A percentile compares a stretch with the other conserved stretches of the same genome.
These are phyloP conservation scores for Mellilla xanthometata DNA, from an alignment of 2,888 invertebrate genomes.

Conservation along the genomic window DNA sequence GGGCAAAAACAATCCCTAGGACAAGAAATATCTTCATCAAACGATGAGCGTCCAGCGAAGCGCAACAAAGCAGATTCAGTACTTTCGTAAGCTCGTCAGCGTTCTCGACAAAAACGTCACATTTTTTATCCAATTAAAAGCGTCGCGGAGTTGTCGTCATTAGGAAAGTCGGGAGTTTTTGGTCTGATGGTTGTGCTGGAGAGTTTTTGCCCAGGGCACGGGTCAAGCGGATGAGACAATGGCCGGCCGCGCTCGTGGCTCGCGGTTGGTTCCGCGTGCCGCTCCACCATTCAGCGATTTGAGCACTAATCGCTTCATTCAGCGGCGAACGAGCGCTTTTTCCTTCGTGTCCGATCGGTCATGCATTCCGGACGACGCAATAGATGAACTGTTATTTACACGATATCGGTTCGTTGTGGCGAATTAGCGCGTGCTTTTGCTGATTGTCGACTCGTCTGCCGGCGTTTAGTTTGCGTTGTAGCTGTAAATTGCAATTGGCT, in stretches of 20 bases:
- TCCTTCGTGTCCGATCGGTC: constrained; percentile 69
- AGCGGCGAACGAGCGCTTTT: constrained; percentile 68
- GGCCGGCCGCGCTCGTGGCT: constrained; percentile 56
- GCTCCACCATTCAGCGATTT: constrained; percentile 73
- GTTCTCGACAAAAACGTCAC: constrained; percentile 50
- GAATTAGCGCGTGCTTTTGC: constrained; percentile 46
- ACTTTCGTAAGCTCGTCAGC: constrained; percentile 40
- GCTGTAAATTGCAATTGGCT: constrained; percentile 5
- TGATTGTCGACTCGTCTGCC: constrained; percentile 16
- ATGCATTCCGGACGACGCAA: constrained; percentile 67
- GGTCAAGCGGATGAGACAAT: constrained; percentile 78
- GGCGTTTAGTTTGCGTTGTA: not conserved
- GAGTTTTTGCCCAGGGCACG: constrained; percentile 74
- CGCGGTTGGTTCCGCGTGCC: constrained; percentile 76
- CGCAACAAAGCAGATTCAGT: constrained; percentile 23
- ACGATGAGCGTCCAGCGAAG: constrained; percentile 37
- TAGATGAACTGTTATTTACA: constrained; percentile 49
- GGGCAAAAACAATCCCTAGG: constrained; percentile 34
- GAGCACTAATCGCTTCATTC: constrained; percentile 82
- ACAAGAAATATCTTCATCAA: constrained; percentile 42
- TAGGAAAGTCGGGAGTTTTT: constrained; percentile 45
- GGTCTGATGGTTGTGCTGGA: constrained; percentile 29
- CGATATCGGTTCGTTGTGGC: constrained; percentile 50
- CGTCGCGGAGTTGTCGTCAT: constrained; percentile 52
- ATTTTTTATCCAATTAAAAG: constrained; percentile 73